Base-by-base conservation (phyloP, 2,888 invertebrate species). In the Tinea semifulvella region DNA sequence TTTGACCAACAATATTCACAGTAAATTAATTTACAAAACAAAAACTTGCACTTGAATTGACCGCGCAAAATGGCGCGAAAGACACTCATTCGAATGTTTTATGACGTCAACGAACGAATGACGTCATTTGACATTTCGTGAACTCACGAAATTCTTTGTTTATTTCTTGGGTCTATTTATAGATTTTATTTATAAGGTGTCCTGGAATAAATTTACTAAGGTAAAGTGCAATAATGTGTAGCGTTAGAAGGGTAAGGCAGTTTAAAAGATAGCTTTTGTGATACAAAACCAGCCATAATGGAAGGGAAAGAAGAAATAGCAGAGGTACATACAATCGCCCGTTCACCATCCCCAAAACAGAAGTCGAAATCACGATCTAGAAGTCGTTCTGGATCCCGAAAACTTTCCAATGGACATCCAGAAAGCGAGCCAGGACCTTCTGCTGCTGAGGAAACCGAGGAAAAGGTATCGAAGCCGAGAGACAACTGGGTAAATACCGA, bases 401-500 rank as follows among this genome's bases (percentile, higher is more conserved):
- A 70, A 56, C 55, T 75, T 46, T 79, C 80, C 3, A 79, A 77
- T 46, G 80, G 79, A 0, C 76, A 74, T 45, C 55, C 54, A 0
- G 20, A 26, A n/a, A 45, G 22, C 2, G 46, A 43, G 1, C 48
- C 55, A 1, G 65, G 65, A 28, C 36, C 48, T 1, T 47, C 22
- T 0, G 42, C 46, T 3, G 27, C 44, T 3, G 66, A 67, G 42
- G 53, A 60, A 17, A 5, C 56, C 1, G 43, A 57, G 16, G 77
- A 76, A 3, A 80, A 69, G 51, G 55, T 69, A 1, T 55, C 70
- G 1, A 80, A 75, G 55, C 42, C 56, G 0, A 59, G 75, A 5
- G 81, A 80, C 36, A 77, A 65, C 49, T 82, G 82, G 82, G 69
- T 74, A 19, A 72, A 76, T 49, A 79, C 82, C 0, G 81, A 81